phyloP scores from a whole-genome alignment of 1,140 invertebrate species.

The Drusus annulatus region DNA sequence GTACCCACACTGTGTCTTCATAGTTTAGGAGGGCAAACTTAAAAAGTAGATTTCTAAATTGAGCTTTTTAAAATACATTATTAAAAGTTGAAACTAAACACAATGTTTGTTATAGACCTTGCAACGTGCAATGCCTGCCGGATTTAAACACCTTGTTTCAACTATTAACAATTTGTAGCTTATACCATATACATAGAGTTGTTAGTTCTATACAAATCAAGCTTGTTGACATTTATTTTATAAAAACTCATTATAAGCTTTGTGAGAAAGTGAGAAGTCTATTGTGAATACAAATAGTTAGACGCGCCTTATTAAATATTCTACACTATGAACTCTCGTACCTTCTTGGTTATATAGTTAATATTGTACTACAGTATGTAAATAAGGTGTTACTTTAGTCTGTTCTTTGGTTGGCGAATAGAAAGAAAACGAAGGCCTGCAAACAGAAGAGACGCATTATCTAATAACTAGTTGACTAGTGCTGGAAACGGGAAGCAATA shows the following conservation, averaged over 20 bases:
- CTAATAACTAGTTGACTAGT: slow-evolving; percentile 19
- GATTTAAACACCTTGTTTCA: not conserved
- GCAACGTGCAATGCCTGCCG: not conserved
- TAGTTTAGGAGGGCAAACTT: slow-evolving; percentile 23
- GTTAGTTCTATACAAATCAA: slow-evolving; percentile 39
- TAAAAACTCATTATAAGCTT: slow-evolving; percentile 55
- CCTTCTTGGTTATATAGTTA: slow-evolving; percentile 40
- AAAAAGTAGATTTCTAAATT: slow-evolving; percentile 28
- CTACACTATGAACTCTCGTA: slow-evolving; percentile 48
- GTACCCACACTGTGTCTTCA: slow-evolving; percentile 33
- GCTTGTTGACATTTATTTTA: slow-evolving; percentile 56
- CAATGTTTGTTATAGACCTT: slow-evolving; percentile 2
- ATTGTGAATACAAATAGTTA: slow-evolving; percentile 48
- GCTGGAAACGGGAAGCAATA: slow-evolving; percentile 10
- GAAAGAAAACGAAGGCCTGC: slow-evolving; percentile 9
- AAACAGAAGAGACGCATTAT: not conserved
- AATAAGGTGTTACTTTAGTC: not conserved
- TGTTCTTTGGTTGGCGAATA: slow-evolving; percentile 22
- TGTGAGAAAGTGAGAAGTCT: slow-evolving; percentile 44
- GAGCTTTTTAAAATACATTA: slow-evolving; percentile 10
- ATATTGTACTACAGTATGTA: slow-evolving; percentile 19
- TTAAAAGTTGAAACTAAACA: slow-evolving; percentile 22
- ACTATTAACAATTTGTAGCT: slow-evolving; percentile 9
- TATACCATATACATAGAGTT: slow-evolving; percentile 1
- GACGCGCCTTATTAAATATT: slow-evolving; percentile 56